These are phyloP conservation scores for Peromyscus polionotus DNA, from an alignment of 2,113 vertebrate genomes.

Conservation along the genomic window DNA sequence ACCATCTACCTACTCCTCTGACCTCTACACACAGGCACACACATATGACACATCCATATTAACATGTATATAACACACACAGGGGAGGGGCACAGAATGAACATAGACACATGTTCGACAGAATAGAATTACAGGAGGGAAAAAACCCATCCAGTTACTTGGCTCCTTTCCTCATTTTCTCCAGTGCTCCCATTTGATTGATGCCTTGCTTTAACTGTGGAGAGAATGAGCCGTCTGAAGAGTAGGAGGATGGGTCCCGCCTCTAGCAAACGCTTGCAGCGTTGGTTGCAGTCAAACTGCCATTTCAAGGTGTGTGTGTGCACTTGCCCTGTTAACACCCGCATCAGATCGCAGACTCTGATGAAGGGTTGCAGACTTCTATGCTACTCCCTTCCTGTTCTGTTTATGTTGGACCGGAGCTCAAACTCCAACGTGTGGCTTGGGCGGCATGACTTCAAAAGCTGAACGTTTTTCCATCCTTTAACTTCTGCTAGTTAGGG, in stretches of 20 bases:
- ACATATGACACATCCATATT: neutral
- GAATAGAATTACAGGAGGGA: neutral
- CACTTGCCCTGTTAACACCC: constrained; percentile 34
- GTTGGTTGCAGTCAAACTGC: neutral
- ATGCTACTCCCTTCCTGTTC: constrained; percentile 62
- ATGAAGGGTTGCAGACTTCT: constrained; percentile 22
- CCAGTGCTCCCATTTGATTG: constrained; percentile 8
- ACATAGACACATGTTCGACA: neutral
- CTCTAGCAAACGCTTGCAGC: neutral
- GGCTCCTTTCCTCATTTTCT: constrained; percentile 16
- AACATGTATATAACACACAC: neutral
- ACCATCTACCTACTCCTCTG: neutral
- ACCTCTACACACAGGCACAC: neutral
- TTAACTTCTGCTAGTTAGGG: constrained; percentile 31
- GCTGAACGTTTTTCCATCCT: constrained; percentile 42
- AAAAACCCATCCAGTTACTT: constrained; percentile 8
- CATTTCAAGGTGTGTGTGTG: constrained; percentile 37
- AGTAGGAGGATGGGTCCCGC: neutral
- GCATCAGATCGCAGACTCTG: constrained; percentile 20
- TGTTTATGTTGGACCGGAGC: constrained; percentile 58
- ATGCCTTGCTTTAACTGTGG: neutral
- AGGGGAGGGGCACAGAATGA: rapidly evolving
- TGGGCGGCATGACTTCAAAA: neutral
- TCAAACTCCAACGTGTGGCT: neutral
- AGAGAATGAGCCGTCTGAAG: constrained; percentile 3